These are phyloP conservation scores for Polia nebulosa DNA, from an alignment of 2,888 invertebrate genomes.

Conservation along the genomic window DNA sequence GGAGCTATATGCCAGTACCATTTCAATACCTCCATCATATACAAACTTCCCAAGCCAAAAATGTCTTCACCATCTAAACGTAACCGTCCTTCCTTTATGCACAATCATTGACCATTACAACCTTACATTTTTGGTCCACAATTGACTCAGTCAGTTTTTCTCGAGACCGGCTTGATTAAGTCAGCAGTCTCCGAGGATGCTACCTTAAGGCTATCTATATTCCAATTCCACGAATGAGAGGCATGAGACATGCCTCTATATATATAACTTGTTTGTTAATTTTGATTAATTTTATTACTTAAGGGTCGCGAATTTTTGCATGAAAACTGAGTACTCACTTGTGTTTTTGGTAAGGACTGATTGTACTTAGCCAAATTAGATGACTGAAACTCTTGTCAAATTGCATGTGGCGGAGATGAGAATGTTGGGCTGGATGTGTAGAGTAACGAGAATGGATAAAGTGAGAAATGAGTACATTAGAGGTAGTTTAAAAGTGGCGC, in stretches of 20 bases:
- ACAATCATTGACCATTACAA: constrained; percentile 25
- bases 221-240: constrained; percentile 47
- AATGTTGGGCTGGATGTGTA: no score
- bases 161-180: constrained; percentile 58
- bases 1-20: no score
- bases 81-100: constrained; percentile 6
- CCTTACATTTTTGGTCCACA: constrained; percentile 31
- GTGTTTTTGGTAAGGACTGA: no score
- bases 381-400: no score
- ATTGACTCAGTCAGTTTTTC: constrained; percentile 60
- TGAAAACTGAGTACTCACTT: no score
- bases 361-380: no score
- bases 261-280: constrained; percentile 45
- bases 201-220: constrained; percentile 46
- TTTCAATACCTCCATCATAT: no score
- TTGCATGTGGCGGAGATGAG: no score
- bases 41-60: not conserved
- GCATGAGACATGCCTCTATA: constrained; percentile 18
- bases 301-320: not conserved
- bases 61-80: constrained; percentile 4
- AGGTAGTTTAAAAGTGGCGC: no score
- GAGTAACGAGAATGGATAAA: no score
- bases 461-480: no score
- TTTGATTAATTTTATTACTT: constrained; percentile 40
- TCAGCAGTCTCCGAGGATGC: constrained; percentile 40